These are phyloP conservation scores for Tachysurus vachellii DNA, from an alignment of 2,113 vertebrate genomes.

Conservation along the genomic window DNA sequence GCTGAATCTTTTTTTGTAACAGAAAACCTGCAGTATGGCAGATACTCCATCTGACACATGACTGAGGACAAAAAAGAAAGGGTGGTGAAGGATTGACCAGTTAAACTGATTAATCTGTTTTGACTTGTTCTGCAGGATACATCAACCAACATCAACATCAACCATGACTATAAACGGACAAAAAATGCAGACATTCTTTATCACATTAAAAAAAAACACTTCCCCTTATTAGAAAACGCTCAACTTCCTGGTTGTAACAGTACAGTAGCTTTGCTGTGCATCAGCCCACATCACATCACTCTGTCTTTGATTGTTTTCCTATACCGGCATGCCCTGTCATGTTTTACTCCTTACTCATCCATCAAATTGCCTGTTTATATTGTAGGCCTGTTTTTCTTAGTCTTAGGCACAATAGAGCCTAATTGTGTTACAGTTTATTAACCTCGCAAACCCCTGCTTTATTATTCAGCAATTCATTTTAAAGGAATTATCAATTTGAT, in stretches of 20 bases:
- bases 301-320: slow-evolving; percentile 5
- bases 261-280: no score
- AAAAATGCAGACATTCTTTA: background rate
- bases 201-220: background rate
- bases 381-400: background rate
- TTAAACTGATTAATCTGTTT: background rate
- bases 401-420: background rate
- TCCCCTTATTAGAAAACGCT: background rate
- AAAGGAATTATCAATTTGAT: background rate
- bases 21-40: background rate
- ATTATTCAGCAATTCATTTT: background rate
- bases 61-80: background rate
- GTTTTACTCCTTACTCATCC: background rate
- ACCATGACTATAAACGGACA: no score
- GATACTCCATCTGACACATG: background rate
- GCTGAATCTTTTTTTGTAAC: background rate
- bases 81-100: background rate
- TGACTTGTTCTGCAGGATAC: background rate
- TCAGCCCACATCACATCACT: background rate
- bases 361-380: background rate
- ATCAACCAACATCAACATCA: background rate
- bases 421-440: background rate
- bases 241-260: background rate
- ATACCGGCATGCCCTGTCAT: background rate
- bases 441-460: background rate